phyloP scores from a whole-genome alignment of 2,797 vertebrate species.

The Sarcophilus harrisii region DNA sequence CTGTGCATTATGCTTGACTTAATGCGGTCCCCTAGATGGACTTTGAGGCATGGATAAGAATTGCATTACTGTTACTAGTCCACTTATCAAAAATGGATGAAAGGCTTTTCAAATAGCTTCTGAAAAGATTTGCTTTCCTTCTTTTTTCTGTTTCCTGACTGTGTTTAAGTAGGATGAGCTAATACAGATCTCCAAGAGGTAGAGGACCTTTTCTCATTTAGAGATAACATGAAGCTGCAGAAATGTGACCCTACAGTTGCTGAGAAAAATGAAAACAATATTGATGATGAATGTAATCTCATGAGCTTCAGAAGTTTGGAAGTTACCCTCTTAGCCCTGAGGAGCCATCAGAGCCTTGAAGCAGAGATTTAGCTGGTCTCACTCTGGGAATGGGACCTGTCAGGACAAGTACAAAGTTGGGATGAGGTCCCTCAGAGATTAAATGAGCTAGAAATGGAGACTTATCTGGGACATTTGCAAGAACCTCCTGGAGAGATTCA shows the following conservation, averaged over 20 bases:
- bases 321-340: no score
- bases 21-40: neutral
- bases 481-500: no score
- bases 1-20: neutral
- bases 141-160: neutral
- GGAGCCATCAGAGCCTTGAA: no score
- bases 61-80: neutral
- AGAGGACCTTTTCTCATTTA: neutral
- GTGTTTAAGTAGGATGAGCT: neutral
- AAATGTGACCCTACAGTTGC: neutral
- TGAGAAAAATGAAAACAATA: neutral
- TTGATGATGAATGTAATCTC: neutral
- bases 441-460: neutral
- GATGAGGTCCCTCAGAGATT: neutral
- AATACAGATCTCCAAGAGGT: neutral
- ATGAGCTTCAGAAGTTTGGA: no score
- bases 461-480: neutral
- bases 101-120: neutral
- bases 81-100: neutral
- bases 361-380: no score
- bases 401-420: neutral
- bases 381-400: neutral
- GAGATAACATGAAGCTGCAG: neutral
- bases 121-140: neutral
- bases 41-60: neutral